Evolutionary conservation across 2,888 invertebrate species (phyloP).

Genomic region (Lithophane ornitopus): DNA sequence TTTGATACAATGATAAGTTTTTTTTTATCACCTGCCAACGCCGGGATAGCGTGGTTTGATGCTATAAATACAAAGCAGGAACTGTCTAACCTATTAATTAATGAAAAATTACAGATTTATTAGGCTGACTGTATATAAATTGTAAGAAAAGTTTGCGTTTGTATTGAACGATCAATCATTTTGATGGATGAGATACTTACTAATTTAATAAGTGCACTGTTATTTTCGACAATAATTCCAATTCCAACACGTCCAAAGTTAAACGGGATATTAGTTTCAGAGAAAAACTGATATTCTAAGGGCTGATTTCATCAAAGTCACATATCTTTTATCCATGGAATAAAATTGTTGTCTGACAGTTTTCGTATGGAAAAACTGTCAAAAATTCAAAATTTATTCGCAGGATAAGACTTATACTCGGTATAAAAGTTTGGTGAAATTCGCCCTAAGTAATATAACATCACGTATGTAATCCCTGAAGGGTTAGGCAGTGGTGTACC

Average conservation of each 20-base stretch:
- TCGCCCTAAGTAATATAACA: neutral
- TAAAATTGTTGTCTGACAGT: no score
- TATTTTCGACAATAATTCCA: neutral
- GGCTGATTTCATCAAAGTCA: no score
- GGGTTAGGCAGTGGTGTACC: no score
- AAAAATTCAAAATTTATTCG: no score
- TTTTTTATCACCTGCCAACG: slow-evolving; percentile 43
- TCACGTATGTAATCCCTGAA: no score
- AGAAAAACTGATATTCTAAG: neutral
- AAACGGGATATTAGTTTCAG: neutral
- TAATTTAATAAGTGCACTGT: slow-evolving; percentile 14
- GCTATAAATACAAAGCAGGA: slow-evolving; percentile 49
- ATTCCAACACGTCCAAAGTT: neutral
- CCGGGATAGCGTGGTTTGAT: slow-evolving; percentile 48
- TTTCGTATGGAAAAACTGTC: no score
- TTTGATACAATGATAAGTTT: slow-evolving; percentile 52
- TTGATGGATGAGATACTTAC: slow-evolving; percentile 38
- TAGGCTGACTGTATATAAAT: slow-evolving; percentile 26
- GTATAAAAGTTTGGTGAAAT: no score
- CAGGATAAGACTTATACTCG: no score
- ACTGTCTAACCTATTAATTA: slow-evolving; percentile 31
- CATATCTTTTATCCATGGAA: no score
- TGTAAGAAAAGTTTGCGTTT: slow-evolving; percentile 20
- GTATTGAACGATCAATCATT: slow-evolving; percentile 44
- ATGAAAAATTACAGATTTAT: slow-evolving; percentile 46